Evolutionary conservation across 2,797 vertebrate species (phyloP).

Genomic region (Astyanax mexicanus): DNA sequence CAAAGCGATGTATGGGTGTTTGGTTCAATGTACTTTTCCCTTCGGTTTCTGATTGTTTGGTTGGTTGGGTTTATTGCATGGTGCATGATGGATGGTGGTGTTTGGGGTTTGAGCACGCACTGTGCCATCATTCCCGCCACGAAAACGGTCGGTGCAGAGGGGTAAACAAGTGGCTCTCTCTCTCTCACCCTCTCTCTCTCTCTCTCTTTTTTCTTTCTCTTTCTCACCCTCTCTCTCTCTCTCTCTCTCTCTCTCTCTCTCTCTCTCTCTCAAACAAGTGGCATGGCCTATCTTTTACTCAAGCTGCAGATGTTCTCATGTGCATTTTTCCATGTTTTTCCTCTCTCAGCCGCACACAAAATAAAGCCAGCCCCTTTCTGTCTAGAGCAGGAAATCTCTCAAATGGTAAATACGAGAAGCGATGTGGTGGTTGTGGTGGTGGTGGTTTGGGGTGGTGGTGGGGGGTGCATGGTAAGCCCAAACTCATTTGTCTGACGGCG

Average conservation of each 20-base stretch:
- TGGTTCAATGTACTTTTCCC: constrained; percentile 58
- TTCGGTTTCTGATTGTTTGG: too few species aligned
- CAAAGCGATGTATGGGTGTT: constrained; percentile 59
- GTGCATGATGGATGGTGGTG: constrained; percentile 55
- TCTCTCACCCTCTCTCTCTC: too few species aligned
- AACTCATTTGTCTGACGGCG: constrained; percentile 87
- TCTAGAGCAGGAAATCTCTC: constrained; percentile 87
- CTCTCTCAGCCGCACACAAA: constrained; percentile 51
- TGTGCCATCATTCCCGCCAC: constrained; percentile 49
- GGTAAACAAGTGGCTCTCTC: constrained; percentile 40
- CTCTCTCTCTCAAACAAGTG: constrained; percentile 42
- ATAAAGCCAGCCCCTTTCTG: constrained; percentile 78
- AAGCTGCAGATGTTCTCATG: not conserved
- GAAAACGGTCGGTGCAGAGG: constrained; percentile 32
- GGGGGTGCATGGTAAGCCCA: constrained; percentile 78
- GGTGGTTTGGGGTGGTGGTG: constrained; percentile 68
- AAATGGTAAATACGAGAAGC: constrained; percentile 85
- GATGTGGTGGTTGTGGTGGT: not conserved
- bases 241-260: constrained; percentile 5
- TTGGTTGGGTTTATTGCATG: constrained; percentile 57
- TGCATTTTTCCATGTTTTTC: constrained; percentile 23
- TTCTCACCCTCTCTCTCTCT: constrained; percentile 28
- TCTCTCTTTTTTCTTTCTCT: constrained; percentile 17
- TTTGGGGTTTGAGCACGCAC: too few species aligned
- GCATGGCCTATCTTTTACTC: constrained; percentile 35